Percentiles rank a stretch among this genome's conserved stretches.
Conservation (phyloP, 2,797 vertebrate genomes). For the Garrulus glandarius region DNA sequence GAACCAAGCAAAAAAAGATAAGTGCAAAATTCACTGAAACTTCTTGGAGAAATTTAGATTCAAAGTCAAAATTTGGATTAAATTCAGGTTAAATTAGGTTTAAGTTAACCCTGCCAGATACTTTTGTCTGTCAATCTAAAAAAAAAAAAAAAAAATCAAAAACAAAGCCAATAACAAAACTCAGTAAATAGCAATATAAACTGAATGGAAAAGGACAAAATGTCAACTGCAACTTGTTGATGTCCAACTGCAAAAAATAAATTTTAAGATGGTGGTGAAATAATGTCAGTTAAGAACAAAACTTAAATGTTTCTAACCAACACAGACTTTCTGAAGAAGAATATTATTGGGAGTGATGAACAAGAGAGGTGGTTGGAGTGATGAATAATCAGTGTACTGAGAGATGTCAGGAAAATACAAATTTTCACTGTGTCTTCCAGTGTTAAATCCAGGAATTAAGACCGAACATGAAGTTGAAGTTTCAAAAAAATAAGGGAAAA, state of each 20-base stretch:
- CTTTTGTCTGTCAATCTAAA: not conserved
- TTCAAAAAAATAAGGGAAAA: not conserved
- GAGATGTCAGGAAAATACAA: not conserved
- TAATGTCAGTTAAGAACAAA: not conserved
- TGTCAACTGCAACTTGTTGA: accelerated
- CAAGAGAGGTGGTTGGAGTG: not conserved
- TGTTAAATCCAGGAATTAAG: not conserved
- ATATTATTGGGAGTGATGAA: not conserved
- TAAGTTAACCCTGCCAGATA: not conserved
- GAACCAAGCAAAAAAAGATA: not conserved
- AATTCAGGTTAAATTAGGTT: not conserved
- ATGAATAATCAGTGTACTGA: not conserved
- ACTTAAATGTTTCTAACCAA: not conserved
- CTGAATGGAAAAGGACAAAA: not conserved
- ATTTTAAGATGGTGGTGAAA: not conserved
- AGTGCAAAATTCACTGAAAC: not conserved
- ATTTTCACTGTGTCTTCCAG: not conserved
- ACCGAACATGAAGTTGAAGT: not conserved
- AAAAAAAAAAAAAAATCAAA: too few relatives aligned
- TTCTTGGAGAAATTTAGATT: not conserved
- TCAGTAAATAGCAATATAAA: not conserved
- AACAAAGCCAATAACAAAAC: not conserved
- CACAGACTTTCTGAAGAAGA: not conserved
- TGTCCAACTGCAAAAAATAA: not conserved
- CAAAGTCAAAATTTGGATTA: not conserved